A percentile compares a stretch with the other conserved stretches of the same genome.
Evolutionary conservation across 1,140 invertebrate species (phyloP).

Genomic region (Aphaenogaster ashmeadi): DNA sequence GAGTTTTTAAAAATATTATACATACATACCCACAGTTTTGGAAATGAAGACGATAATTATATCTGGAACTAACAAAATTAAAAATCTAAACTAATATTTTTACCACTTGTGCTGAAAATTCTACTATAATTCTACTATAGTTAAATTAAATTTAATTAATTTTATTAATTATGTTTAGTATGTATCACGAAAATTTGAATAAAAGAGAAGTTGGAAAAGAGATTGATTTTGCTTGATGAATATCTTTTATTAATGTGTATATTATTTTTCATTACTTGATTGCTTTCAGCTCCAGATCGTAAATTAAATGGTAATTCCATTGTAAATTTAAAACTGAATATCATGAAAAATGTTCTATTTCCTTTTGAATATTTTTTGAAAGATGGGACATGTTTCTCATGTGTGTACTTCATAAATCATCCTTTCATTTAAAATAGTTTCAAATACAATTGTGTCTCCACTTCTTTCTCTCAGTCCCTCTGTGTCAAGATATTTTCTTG

Average conservation of each 20-base stretch:
- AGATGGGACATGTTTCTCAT: background rate
- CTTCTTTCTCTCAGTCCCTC: background rate
- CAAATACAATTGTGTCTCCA: background rate
- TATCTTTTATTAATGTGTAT: background rate
- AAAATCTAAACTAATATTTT: background rate
- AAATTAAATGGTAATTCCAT: constrained; percentile 20
- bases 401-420: background rate
- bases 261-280: constrained; percentile 27
- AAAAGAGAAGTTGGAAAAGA: background rate
- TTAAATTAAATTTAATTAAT: background rate
- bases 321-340: background rate
- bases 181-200: background rate
- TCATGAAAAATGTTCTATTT: background rate
- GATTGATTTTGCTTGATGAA: background rate
- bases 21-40: background rate
- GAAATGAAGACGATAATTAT: background rate
- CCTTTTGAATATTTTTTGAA: background rate
- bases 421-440: background rate
- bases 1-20: background rate
- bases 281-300: constrained; percentile 6
- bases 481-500: background rate
- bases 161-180: background rate
- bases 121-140: too few relatives aligned
- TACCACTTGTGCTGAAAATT: background rate
- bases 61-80: background rate